Base-by-base conservation (phyloP, 1,140 invertebrate species). In the Pseudomyrmex cubaensis region DNA sequence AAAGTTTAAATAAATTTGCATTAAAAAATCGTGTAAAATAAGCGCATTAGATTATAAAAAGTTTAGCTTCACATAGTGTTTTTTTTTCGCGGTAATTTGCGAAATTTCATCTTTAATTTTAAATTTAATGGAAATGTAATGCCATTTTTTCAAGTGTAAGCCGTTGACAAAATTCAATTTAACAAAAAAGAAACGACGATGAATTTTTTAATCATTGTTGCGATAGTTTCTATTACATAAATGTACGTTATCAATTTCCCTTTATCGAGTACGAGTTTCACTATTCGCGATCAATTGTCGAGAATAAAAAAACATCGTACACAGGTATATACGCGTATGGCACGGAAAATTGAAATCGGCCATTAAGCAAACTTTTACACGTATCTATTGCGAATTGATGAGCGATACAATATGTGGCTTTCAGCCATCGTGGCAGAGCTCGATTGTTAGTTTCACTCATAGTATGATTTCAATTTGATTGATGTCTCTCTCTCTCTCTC, bases 321-420 rank as follows among this genome's bases (percentile, higher is more conserved):
- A 35, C 35, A 35, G n/a, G 35, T 35, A 9, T 48, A 46, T 54
- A 20, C 44, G 48, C n/a, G 22, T 54, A 64, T 66, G 20, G 13
- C 57, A 9, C 7, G 25, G 25, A 66, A 77, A 77, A 77, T 77
- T 56, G 17, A 56, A 66, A 77, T 50, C 63, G 22, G 59, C 72
- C 17, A 46, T 74, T 72, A 72, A 59, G 46, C 3, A 56, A 44
- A 66, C 66, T 67, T 54, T 77, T 67, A 56, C 17, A 66, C 44
- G 35, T n/a, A 54, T 20, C 20, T 62, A 50, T 50, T 50, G 22
- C 20, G 20, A 62, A 62, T 77, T 54, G 25, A 77, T 77, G 10
- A 20, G 15, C 12, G 35, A 66, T 62, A 2, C 9, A 17, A n/a
- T 61, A 44, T 13, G 46, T 12, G 20, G 15, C 46, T 50, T 12